A percentile compares a stretch with the other conserved stretches of the same genome.
phyloP scores from a whole-genome alignment of 2,797 vertebrate genomes.

The Rhinophrynus dorsalis region DNA sequence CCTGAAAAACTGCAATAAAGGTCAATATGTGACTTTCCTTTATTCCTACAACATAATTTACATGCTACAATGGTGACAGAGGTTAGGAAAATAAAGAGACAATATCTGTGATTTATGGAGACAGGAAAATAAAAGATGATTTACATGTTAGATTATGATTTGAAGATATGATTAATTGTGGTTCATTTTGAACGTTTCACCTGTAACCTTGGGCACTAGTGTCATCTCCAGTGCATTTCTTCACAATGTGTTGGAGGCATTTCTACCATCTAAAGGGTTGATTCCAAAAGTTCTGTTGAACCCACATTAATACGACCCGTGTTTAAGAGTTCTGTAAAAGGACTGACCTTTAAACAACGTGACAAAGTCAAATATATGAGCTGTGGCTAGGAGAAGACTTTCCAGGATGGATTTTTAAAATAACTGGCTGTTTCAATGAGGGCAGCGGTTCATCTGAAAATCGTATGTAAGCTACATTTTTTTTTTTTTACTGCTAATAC shows the following conservation, averaged over 20 bases:
- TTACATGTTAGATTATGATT: slow-evolving; percentile 4
- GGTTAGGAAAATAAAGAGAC: slow-evolving; percentile 10
- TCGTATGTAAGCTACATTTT: slow-evolving; percentile 26
- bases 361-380: slow-evolving; percentile 40
- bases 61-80: background rate
- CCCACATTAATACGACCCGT: slow-evolving; percentile 1
- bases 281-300: no score
- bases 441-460: slow-evolving; percentile 32
- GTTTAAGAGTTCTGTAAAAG: background rate
- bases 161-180: slow-evolving; percentile 1
- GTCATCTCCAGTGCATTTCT: no score
- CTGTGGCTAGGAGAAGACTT: background rate
- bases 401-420: slow-evolving; percentile 30
- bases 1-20: no score
- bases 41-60: background rate
- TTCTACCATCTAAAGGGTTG: no score
- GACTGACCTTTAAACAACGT: slow-evolving; percentile 32
- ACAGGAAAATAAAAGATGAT: background rate
- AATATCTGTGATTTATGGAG: background rate
- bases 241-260: no score
- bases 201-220: no score
- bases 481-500: slow-evolving; percentile 29
- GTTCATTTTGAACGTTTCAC: no score
- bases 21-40: background rate
- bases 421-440: slow-evolving; percentile 24